phyloP scores from a whole-genome alignment of 2,113 vertebrate genomes.

The Egretta garzetta region DNA sequence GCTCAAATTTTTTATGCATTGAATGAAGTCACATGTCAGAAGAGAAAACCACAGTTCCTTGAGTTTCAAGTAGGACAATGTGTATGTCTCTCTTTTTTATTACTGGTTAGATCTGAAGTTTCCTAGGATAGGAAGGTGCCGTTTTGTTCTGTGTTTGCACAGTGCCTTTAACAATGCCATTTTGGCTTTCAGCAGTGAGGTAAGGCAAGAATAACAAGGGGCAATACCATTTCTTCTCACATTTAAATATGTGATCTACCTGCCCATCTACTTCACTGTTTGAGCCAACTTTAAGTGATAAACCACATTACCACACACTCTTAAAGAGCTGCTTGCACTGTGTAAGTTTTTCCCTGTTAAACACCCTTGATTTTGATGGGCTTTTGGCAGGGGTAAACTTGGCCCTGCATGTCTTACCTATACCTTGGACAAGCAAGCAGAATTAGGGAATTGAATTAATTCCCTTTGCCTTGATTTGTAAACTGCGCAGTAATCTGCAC shows the following conservation, averaged over 20 bases:
- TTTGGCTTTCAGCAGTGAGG: neutral
- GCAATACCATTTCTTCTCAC: neutral
- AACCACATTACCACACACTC: neutral
- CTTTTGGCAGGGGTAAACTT: neutral
- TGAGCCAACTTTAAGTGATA: neutral
- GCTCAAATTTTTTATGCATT: neutral
- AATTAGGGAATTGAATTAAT: neutral
- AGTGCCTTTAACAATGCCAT: neutral
- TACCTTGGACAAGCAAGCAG: neutral
- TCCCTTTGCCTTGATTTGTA: neutral
- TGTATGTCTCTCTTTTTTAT: neutral
- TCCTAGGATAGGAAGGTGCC: fast-evolving
- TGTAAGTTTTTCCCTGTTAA: neutral
- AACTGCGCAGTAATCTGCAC: neutral
- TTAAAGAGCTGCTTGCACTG: neutral
- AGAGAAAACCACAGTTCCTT: fast-evolving
- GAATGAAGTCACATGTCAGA: fast-evolving
- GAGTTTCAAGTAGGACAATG: neutral
- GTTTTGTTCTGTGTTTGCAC: neutral
- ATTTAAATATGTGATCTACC: neutral
- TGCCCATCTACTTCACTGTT: fast-evolving
- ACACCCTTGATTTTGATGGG: neutral
- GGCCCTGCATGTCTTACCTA: neutral
- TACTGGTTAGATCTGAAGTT: neutral
- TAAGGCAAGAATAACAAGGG: neutral